Base-by-base conservation (phyloP, 2,113 vertebrate species). In the Psittacula cyanocephala region DNA sequence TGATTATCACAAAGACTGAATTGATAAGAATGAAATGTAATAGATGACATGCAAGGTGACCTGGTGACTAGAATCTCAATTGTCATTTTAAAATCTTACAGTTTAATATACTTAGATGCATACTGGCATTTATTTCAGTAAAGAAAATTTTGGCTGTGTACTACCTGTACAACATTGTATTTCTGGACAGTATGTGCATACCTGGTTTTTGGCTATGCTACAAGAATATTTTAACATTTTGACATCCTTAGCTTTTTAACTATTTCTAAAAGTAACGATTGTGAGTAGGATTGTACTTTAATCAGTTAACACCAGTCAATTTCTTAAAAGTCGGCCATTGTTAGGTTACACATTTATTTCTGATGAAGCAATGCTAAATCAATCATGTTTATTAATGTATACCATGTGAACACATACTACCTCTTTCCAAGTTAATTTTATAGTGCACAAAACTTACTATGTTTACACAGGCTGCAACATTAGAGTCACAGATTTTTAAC, bases 401-500 rank as follows among this genome's bases (percentile, higher is more conserved):
- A 52, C 27, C 41, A 75, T 25, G 27, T 39, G 39, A 87, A 82
- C 0, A 81, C 25, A 49, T 8, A 55, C 20, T 14, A 37, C 14
- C 15, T 77, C 25, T 71, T 68, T 85, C 25, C 28, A 74, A 75
- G 16, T 64, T 76, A 60, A 71, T 72, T 63, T 74, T 41, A 49
- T 28, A 50, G 53, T 37, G 22, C 11, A 68, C 18, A 89, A 89
- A 91, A 74, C 17, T 46, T 29, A 16, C 6, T 44, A 41, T 13
- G 23, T 23, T 77, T 70, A 78, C 31, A 83, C 29, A 93, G 27
- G 23, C 49, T 44, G 5, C 23, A 52, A 33, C 33, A 62, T 37
- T 27, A 88, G 35, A 86, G 71, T n/a, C 28, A 52, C 93, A 88
- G 31, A 35, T 6, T 55, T 53, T n/a, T 67, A 95, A 99, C 99